A percentile compares a stretch with the other conserved stretches of the same genome.
Evolutionary conservation across 2,888 invertebrate genomes (phyloP).

Genomic region (Gonocerus acuteangulatus): DNA sequence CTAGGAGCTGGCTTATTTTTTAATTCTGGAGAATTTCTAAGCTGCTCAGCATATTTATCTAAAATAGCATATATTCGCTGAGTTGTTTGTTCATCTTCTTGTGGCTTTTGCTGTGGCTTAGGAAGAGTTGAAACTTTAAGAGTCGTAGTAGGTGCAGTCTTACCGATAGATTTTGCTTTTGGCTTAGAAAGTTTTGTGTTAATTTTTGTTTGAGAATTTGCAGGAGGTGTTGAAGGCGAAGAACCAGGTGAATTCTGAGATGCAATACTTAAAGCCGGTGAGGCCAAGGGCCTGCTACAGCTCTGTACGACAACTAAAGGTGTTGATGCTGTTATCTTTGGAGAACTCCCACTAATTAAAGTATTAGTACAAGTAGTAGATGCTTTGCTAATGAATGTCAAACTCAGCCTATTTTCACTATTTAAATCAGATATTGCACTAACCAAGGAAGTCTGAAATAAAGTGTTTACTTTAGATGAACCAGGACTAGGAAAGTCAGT

Average conservation of each 20-base stretch:
- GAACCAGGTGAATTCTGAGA: constrained; percentile 54
- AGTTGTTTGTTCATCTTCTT: constrained; percentile 73
- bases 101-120: constrained; percentile 62
- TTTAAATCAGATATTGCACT: constrained; percentile 35
- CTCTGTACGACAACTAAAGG: constrained; percentile 48
- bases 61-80: constrained; percentile 70
- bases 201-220: constrained; percentile 39
- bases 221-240: constrained; percentile 49
- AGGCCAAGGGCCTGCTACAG: constrained; percentile 50
- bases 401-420: constrained; percentile 34
- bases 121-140: constrained; percentile 59
- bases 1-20: constrained; percentile 75
- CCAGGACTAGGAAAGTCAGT: constrained; percentile 27
- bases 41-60: constrained; percentile 71
- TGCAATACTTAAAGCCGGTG: constrained; percentile 51
- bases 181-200: constrained; percentile 38
- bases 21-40: constrained; percentile 68
- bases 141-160: constrained; percentile 47
- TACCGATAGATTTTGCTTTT: constrained; percentile 42
- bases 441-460: constrained; percentile 35
- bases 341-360: constrained; percentile 29
- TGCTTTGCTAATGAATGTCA: constrained; percentile 36
- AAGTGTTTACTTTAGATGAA: constrained; percentile 31
- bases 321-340: constrained; percentile 42
- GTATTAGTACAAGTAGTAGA: constrained; percentile 26